A percentile compares a stretch with the other conserved stretches of the same genome.
Evolutionary conservation across 2,888 invertebrate species (phyloP).

Genomic region (Acanthoscelides obtectus): DNA sequence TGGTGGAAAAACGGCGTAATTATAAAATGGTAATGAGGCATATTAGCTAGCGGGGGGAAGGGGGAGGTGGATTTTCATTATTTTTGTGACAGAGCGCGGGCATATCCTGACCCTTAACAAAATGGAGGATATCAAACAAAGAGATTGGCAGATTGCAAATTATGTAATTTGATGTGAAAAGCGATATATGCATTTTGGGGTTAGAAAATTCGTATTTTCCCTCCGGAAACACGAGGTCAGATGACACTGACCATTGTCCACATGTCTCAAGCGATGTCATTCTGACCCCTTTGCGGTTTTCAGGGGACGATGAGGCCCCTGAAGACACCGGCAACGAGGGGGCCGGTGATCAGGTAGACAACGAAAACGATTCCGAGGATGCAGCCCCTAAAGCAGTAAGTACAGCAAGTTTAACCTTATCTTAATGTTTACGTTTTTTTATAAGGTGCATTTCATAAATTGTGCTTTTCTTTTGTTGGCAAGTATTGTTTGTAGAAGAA

Average conservation of each 20-base stretch:
- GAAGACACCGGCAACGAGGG: slow-evolving; percentile 52
- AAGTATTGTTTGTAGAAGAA: no score
- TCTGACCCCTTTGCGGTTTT: slow-evolving; percentile 15
- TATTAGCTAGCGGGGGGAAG: slow-evolving; percentile 39
- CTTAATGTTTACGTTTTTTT: no score
- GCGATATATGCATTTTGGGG: slow-evolving; percentile 30
- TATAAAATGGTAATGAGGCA: slow-evolving; percentile 39
- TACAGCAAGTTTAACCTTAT: no score
- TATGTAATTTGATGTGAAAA: slow-evolving; percentile 28
- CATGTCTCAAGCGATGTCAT: slow-evolving; percentile 30
- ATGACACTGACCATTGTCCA: slow-evolving; percentile 41
- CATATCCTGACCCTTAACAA: slow-evolving; percentile 72
- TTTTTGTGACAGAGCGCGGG: slow-evolving; percentile 57
- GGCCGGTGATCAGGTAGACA: slow-evolving; percentile 59
- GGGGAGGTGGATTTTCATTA: slow-evolving; percentile 49
- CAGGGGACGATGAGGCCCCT: slow-evolving; percentile 65
- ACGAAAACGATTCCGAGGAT: slow-evolving; percentile 73
- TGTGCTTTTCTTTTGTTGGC: no score
- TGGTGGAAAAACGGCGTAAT: slow-evolving; percentile 30
- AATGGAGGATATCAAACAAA: slow-evolving; percentile 75
- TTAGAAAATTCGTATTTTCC: slow-evolving; percentile 45
- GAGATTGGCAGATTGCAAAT: slow-evolving; percentile 62
- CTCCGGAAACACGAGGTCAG: slow-evolving; percentile 34
- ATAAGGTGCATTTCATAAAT: no score
- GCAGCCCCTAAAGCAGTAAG: slow-evolving; percentile 56